Evolutionary conservation across 2,888 invertebrate genomes (phyloP), one percentile per base, ranked within the genome.

Genomic region (Philhelius pedissequus): DNA sequence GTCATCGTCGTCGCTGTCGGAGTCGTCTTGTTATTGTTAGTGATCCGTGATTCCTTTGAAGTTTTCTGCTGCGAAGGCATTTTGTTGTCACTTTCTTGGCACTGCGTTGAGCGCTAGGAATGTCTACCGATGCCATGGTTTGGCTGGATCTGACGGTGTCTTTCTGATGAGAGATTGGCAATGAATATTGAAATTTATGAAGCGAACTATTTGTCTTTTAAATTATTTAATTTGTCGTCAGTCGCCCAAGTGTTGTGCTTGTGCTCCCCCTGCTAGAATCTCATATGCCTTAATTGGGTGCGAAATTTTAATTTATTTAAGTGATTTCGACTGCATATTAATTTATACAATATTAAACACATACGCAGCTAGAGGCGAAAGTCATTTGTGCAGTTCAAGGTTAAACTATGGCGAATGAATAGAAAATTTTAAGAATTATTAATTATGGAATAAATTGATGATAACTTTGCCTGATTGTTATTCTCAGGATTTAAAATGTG

Each of bases 31-130:
- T 35, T 71, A 60, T 7, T 71, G 64, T 45, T 62, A 76, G 80
- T 76, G 80, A 80, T 84, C 84, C 80, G 80, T 84, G 80, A 84
- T 84, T 84, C 84, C 84, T 84, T 84, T 84, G 79, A 80, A 76
- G 84, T 79, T 80, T 20, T 35, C 58, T 81, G 70, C 38, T 64
- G 69, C 48, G 70, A 73, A 35, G 54, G 66, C 58, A 75, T 58
- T 75, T 80, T 75, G 35, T 52, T 52, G 84, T 80, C 84, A 80
- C 75, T n/a, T n/a, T 79, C 74, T 83, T 75, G 64, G 50, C 11
- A 54, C 11, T 35, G 32, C 4, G 64, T 15, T 52, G 60, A 73
- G 25, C 35, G 38, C 43, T 45, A 45, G 58, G 54, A 77, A 82
- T 82, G 60, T 50, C 38, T 71, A 54, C n/a, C n/a, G 13, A 20